Evolutionary conservation across 2,113 vertebrate genomes (phyloP), one percentile per base, ranked within the genome.

Genomic region (Hucho hucho): DNA sequence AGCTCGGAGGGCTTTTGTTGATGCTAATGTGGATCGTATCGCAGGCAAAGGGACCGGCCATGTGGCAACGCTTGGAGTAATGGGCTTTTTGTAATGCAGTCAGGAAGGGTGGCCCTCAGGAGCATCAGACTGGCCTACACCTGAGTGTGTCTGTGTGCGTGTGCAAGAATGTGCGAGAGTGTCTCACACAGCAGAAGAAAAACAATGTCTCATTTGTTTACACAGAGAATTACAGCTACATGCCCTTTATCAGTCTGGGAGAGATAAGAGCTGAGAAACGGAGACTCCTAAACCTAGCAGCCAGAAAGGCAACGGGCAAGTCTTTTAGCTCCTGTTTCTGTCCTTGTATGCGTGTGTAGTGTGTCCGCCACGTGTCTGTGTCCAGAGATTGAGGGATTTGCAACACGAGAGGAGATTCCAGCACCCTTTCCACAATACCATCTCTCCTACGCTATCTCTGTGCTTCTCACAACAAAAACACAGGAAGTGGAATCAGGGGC

Each of bases 1-100:
- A 82, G 82, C 83, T 79, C 74, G 76, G 79, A 79, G 7, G 79
- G 69, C 76, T 73, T 76, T 25, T 80, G 72, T 11, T 72, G 84
- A 89, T 83, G 85, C 84, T 87, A 88, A 87, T 82, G 73, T 78
- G 79, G 84, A 87, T 89, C 82, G 79, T 78, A 87, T 86, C 86
- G 76, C 87, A 11, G 9, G 37, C 11, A 87, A 74, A 78, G 80
- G 85, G 75, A 76, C 66, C 81, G 47, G 81, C 25, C 82, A 78
- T 74, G 81, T 85, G 81, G 80, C 77, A 87, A 79, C 73, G 64
- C 73, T 69, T 83, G 47, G 76, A 79, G 78, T 83, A 78, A 76
- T 88, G 73, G 75, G 16, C 53, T 75, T 84, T 84, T 80, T 82
- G 69, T 84, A 76, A 70, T 77, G 76, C 25, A 71, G 77, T 75